These are phyloP conservation scores for Lissonota sp. DNA, from an alignment of 2,888 invertebrate genomes.

Conservation along the genomic window DNA sequence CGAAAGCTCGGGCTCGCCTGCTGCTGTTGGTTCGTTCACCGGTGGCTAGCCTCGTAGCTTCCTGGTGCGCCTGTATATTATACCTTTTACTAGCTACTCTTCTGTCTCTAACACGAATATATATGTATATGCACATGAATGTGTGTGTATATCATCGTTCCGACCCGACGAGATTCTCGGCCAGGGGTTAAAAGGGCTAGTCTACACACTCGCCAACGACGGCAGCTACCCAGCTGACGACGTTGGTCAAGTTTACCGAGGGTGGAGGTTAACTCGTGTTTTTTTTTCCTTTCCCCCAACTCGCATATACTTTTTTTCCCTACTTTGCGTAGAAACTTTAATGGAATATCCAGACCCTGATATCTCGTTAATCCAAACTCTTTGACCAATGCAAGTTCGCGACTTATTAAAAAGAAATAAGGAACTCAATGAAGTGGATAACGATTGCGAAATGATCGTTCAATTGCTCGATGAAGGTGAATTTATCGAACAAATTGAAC, in stretches of 20 bases:
- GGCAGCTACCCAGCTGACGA: slow-evolving; percentile 57
- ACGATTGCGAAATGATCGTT: too few species aligned
- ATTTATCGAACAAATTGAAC: too few species aligned
- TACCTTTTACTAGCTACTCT: slow-evolving; percentile 34
- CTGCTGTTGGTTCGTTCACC: slow-evolving; percentile 62
- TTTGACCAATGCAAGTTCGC: too few species aligned
- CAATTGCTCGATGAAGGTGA: too few species aligned
- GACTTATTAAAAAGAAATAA: too few species aligned
- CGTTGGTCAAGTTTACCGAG: slow-evolving; percentile 64
- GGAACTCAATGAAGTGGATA: too few species aligned
- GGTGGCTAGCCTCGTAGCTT: slow-evolving; percentile 47
- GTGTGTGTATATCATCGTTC: slow-evolving; percentile 24
- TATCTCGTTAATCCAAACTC: too few species aligned
- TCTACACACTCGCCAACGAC: slow-evolving; percentile 14
- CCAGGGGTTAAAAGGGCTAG: slow-evolving; percentile 59
- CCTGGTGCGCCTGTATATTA: slow-evolving; percentile 11
- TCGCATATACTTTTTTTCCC: slow-evolving; percentile 12
- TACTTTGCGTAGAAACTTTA: slow-evolving; percentile 26
- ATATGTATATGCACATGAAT: neutral
- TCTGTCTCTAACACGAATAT: slow-evolving; percentile 5
- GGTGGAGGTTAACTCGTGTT: slow-evolving; percentile 35
- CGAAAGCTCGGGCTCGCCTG: slow-evolving; percentile 70
- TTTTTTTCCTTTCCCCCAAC: slow-evolving; percentile 6
- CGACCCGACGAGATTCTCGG: slow-evolving; percentile 58
- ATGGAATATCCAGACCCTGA: slow-evolving; percentile 11